These are phyloP conservation scores for Tribolium freemani DNA, from an alignment of 2,888 invertebrate species.

Conservation along the genomic window DNA sequence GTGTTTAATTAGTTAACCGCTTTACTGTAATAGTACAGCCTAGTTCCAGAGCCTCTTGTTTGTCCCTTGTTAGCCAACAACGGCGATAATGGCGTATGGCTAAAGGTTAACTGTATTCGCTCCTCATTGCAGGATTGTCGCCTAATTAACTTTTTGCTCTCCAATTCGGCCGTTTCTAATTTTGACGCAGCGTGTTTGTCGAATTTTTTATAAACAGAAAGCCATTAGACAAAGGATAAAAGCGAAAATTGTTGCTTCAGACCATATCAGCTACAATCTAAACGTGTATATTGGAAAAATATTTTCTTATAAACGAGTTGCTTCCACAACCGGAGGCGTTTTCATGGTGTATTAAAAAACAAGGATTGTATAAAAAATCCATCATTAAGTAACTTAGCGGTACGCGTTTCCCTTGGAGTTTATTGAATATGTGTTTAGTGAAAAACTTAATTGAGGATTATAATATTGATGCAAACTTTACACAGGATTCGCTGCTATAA, in stretches of 20 bases:
- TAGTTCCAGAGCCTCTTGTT: constrained; percentile 40
- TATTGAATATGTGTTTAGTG: background rate
- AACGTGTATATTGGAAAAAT: background rate
- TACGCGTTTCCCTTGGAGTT: background rate
- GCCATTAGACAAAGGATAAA: background rate
- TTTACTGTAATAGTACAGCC: constrained; percentile 42
- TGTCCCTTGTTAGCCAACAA: constrained; percentile 40
- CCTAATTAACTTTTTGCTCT: constrained; percentile 24
- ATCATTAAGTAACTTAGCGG: background rate
- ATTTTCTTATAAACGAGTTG: background rate
- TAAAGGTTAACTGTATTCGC: constrained; percentile 34
- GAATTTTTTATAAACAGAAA: constrained; percentile 1
- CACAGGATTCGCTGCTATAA: background rate
- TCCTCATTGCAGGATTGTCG: constrained; percentile 10
- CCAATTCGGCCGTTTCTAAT: background rate
- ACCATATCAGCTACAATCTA: background rate
- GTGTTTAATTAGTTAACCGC: constrained; percentile 45
- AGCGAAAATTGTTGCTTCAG: background rate
- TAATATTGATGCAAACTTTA: background rate
- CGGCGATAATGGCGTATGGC: constrained; percentile 35
- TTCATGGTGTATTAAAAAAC: background rate
- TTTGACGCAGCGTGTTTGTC: background rate
- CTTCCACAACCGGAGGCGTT: background rate
- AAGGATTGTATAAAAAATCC: too few relatives aligned
- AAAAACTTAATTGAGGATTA: background rate